phyloP scores from a whole-genome alignment of 2,797 vertebrate genomes.

The Catharus ustulatus region DNA sequence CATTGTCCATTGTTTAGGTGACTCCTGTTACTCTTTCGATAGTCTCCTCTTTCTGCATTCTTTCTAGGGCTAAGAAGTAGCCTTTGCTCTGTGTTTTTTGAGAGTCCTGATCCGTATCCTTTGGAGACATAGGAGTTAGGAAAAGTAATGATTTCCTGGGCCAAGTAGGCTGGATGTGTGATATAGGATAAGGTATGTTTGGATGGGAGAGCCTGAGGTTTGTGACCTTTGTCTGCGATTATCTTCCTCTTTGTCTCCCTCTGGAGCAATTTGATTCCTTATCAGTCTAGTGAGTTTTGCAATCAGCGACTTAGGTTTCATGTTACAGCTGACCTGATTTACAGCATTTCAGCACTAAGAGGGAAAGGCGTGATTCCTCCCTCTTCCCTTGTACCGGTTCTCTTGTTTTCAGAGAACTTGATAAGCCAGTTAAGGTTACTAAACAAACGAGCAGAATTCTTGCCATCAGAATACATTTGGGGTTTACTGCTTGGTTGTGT shows the following conservation, averaged over 20 bases:
- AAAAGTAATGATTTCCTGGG: neutral
- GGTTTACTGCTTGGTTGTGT: neutral
- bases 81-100: neutral
- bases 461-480: neutral
- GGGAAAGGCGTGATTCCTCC: neutral
- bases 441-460: neutral
- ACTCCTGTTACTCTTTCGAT: neutral
- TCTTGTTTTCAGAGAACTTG: neutral
- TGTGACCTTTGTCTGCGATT: neutral
- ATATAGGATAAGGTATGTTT: neutral
- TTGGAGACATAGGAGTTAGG: neutral
- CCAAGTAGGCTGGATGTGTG: neutral
- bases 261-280: neutral
- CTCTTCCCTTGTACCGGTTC: neutral
- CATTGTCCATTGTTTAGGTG: neutral
- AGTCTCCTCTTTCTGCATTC: neutral
- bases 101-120: neutral
- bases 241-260: neutral
- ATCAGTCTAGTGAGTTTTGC: neutral
- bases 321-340: neutral
- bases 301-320: neutral
- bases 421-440: neutral
- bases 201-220: neutral
- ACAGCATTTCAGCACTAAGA: neutral
- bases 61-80: neutral